Percentiles rank a stretch among this genome's conserved stretches.
phyloP scores from a whole-genome alignment of 2,113 vertebrate genomes.

The Butorides virescens region DNA sequence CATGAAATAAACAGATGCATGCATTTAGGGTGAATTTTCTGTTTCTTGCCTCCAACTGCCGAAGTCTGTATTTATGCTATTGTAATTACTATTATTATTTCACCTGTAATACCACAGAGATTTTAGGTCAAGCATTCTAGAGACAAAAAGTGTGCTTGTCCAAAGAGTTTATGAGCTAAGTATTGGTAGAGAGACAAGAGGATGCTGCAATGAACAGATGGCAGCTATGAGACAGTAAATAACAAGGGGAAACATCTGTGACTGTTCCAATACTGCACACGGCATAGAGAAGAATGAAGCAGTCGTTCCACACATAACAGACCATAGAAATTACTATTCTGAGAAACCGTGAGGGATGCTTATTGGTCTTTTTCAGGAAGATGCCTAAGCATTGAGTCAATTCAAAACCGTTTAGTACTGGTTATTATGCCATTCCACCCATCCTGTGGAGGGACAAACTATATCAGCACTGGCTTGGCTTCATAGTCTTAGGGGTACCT shows the following conservation, averaged over 20 bases:
- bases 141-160: background rate
- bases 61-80: background rate
- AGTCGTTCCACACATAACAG: background rate
- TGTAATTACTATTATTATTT: background rate
- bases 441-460: rapidly evolving
- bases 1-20: background rate
- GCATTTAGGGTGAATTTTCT: background rate
- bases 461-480: background rate
- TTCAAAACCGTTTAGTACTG: background rate
- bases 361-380: background rate
- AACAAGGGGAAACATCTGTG: slow-evolving; percentile 34
- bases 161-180: background rate
- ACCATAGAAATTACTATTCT: background rate
- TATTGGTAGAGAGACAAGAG: background rate
- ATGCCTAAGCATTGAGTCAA: background rate
- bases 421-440: background rate
- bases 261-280: background rate
- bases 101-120: background rate
- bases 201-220: background rate
- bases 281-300: background rate
- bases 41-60: background rate
- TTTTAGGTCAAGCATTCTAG: background rate
- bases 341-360: background rate
- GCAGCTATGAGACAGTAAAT: slow-evolving; percentile 22
- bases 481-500: background rate